These are phyloP conservation scores for Melanophora roralis DNA, from an alignment of 2,888 invertebrate genomes.

Conservation along the genomic window DNA sequence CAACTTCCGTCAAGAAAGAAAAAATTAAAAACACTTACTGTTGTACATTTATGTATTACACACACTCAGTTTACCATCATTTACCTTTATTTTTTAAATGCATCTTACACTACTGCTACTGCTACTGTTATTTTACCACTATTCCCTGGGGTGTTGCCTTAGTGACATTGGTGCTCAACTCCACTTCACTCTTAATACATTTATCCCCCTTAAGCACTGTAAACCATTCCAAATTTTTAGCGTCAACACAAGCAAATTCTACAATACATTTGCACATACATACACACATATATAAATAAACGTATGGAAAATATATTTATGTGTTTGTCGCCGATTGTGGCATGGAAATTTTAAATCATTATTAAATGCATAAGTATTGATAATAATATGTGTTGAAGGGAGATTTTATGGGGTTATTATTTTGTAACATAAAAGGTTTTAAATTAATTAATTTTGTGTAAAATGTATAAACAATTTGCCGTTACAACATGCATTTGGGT, in stretches of 20 bases:
- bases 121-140: slow-evolving; percentile 2
- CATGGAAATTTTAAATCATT: slow-evolving; percentile 56
- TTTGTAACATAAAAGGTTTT: slow-evolving; percentile 61
- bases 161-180: slow-evolving; percentile 49
- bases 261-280: neutral
- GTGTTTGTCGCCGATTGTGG: neutral
- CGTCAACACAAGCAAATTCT: neutral
- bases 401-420: slow-evolving; percentile 54
- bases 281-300: neutral
- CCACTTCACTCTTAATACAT: neutral
- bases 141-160: slow-evolving; percentile 55
- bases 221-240: neutral
- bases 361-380: slow-evolving; percentile 60
- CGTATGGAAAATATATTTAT: neutral
- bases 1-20: slow-evolving; percentile 38
- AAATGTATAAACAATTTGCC: slow-evolving; percentile 53
- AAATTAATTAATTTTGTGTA: slow-evolving; percentile 61
- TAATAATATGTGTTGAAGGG: slow-evolving; percentile 59
- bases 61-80: slow-evolving; percentile 43
- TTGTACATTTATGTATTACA: slow-evolving; percentile 49
- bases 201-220: too few species aligned
- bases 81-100: slow-evolving; percentile 43
- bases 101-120: neutral
- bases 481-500: slow-evolving; percentile 1
- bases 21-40: slow-evolving; percentile 34